These are phyloP conservation scores for Anser cygnoides DNA, from an alignment of 2,113 vertebrate genomes.

Conservation along the genomic window DNA sequence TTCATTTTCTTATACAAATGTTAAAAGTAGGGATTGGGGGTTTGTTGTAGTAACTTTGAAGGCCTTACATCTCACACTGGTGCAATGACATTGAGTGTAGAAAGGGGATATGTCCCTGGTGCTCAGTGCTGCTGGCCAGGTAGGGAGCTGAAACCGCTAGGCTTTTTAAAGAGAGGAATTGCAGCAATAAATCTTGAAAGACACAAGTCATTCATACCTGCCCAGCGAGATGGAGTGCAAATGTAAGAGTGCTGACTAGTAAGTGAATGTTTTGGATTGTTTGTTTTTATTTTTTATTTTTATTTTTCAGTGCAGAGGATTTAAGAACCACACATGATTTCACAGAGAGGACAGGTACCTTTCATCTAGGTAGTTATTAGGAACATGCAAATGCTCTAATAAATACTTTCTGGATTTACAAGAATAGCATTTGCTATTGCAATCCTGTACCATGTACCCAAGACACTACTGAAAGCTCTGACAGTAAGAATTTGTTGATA, in stretches of 20 bases:
- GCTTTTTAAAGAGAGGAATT: neutral
- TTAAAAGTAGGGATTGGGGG: neutral
- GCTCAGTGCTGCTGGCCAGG: neutral
- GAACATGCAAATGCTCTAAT: neutral
- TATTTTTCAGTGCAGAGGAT: neutral
- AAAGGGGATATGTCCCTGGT: neutral
- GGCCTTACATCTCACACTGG: neutral
- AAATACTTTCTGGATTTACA: neutral
- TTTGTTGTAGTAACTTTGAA: neutral
- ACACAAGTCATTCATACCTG: neutral
- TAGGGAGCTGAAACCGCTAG: neutral
- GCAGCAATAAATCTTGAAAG: neutral
- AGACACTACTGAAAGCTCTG: neutral
- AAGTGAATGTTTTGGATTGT: neutral
- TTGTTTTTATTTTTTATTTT: too few relatives aligned
- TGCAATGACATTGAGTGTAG: neutral
- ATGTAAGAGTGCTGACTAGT: neutral
- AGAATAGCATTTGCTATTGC: neutral
- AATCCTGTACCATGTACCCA: neutral
- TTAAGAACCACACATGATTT: neutral
- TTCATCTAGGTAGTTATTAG: accelerated
- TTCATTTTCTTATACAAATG: neutral
- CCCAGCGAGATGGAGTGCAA: neutral
- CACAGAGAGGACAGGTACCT: neutral
- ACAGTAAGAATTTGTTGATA: neutral